Percentiles rank a stretch among this genome's conserved stretches.
Evolutionary conservation across 2,797 vertebrate genomes (phyloP).

Genomic region (Paedocypris micromegethes): DNA sequence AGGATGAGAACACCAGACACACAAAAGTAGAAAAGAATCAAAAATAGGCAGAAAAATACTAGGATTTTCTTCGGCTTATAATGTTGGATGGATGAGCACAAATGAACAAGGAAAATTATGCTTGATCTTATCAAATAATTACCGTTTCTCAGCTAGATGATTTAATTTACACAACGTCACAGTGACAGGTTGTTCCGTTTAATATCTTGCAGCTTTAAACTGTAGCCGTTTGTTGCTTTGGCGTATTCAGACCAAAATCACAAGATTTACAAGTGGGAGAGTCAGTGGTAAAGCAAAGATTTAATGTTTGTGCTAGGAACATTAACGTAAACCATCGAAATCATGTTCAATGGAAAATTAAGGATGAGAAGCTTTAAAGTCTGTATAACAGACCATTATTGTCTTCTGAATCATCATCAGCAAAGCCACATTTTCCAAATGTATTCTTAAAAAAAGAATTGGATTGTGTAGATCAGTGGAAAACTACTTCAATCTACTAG

Average conservation of each 20-base stretch:
- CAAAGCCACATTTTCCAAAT: conserved; percentile 2
- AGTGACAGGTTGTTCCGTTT: conserved; percentile 11
- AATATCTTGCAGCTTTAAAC: conserved; percentile 11
- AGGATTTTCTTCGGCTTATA: not conserved
- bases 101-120: conserved; percentile 17
- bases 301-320: no score
- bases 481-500: no score
- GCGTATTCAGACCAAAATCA: conserved; percentile 5
- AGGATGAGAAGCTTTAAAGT: not conserved
- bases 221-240: not conserved
- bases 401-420: not conserved
- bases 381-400: not conserved
- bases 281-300: no score
- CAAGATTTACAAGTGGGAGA: no score
- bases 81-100: conserved; percentile 6
- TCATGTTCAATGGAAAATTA: no score
- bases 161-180: conserved; percentile 2
- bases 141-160: conserved; percentile 1
- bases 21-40: not conserved
- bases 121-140: conserved; percentile 36
- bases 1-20: not conserved
- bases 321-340: no score
- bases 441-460: no score
- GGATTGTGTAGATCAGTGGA: no score
- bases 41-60: not conserved